Base-by-base conservation (phyloP, 2,888 invertebrate genomes). In the Steinernema scapterisci region DNA sequence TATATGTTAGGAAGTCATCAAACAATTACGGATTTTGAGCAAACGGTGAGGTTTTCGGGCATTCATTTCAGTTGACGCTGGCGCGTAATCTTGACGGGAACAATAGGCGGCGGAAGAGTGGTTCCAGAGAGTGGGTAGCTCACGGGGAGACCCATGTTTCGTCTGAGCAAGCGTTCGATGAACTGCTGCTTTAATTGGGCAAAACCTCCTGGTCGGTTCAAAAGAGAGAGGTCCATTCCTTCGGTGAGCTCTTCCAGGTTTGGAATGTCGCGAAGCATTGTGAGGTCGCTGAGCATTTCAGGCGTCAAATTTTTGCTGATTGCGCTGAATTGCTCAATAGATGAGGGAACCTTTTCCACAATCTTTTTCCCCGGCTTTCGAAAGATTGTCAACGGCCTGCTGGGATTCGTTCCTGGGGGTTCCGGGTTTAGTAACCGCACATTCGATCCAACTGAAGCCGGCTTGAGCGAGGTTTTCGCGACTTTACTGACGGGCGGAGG, bases 131-230 rank as follows among this genome's bases (percentile, higher is more conserved):
- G 73, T 7, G 73, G 23, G 9, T 70, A 76, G 71, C 77, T 79
- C 73, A 80, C 70, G 6, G 83, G 82, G 13, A 83, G 72, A 0
- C 83, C 83, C 71, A 83, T 52, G 7, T 78, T 78, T 19, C 85
- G 73, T 51, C 81, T 73, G 74, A 85, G 83, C 75, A 86, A 73
- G 48, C 85, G 73, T 71, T 85, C 82, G 72, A 85, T 83, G 72
- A 85, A 85, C 75, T 86, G 81, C 48, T 82, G 78, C 72, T 83
- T 83, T 19, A 85, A 75, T 16, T 77, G 71, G 11, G 81, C 78
- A 56, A 86, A 85, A 23, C 85, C 85, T 13, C 84, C 85, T 1
- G 85, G 85, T 51, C 79, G 81, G 72, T 76, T 80, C 70, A 85
- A 80, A 43, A 83, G 79, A 9, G 79, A 77, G 56, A 86, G 56